Evolutionary conservation across 2,113 vertebrate species (phyloP), one percentile per base, ranked within the genome.

Genomic region (Ctenodactylus gundi): DNA sequence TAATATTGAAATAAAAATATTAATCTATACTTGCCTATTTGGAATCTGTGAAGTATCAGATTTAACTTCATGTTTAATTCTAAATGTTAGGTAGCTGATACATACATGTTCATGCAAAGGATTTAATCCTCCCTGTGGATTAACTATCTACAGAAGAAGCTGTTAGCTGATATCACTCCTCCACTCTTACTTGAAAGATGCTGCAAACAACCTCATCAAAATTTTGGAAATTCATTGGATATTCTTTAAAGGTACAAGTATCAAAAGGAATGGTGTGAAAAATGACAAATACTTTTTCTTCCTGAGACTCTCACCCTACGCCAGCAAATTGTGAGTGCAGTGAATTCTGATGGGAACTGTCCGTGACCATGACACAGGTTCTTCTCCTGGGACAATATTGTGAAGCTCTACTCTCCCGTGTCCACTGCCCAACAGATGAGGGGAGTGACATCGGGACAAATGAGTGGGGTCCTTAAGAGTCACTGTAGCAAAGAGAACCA

Each of bases 401-500:
- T 72, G 95, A 96, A 95, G 94, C 94, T 95, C 94, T 93, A 36
- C 83, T 95, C 92, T 95, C 58, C 82, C 96, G 91, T 62, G 95
- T 82, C 91, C 64, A 80, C 96, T 91, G 90, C 77, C 96, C 97
- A 97, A 96, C 92, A 97, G 97, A 97, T 96, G 90, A 95, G 97
- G 95, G 93, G 98, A 98, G 98, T 97, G 98, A 98, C 97, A 97
- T 97, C 90, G 86, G 96, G 98, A 97, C 96, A 98, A 98, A 97
- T 97, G 96, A 98, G 97, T 97, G 90, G 97, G 97, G 98, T 98
- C 97, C 98, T 98, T 98, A 98, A 98, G 97, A 98, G 98, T 98
- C 98, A 98, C 98, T 97, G 97, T 98, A 98, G 98, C 98, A 98
- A 98, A 97, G 97, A 98, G 98, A 98, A 97, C 98, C 97, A 57